A percentile compares a stretch with the other conserved stretches of the same genome.
Conservation (phyloP, 2,113 vertebrate species). For the Elephas maximus region DNA sequence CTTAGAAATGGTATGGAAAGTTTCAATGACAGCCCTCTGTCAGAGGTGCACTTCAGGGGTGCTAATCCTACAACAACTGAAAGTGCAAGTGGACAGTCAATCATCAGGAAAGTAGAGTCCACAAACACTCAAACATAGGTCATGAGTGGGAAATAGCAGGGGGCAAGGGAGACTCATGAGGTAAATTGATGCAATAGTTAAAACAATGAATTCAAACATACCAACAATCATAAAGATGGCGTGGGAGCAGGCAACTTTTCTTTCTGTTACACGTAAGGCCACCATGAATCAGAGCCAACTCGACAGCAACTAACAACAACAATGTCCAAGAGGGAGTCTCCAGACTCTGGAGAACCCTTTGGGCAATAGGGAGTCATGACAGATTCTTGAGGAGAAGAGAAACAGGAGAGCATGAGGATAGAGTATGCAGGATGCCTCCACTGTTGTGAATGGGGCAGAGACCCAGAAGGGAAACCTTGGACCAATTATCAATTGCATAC, state of each 20-base stretch:
- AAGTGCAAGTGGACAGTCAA: too few species aligned
- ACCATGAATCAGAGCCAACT: not conserved
- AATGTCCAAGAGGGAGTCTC: not conserved
- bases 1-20: not conserved
- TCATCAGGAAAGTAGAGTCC: not conserved
- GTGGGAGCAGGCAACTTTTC: not conserved
- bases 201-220: not conserved
- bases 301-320: not conserved
- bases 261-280: not conserved
- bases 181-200: not conserved
- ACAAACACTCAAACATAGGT: not conserved
- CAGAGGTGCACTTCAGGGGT: not conserved
- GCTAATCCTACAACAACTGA: not conserved
- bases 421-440: accelerated
- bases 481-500: not conserved
- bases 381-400: not conserved
- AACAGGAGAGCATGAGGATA: accelerated
- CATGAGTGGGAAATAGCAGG: not conserved
- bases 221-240: not conserved
- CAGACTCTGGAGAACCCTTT: accelerated
- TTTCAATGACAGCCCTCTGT: not conserved
- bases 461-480: not conserved
- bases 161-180: not conserved
- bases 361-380: not conserved
- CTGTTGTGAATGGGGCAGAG: not conserved